phyloP scores from a whole-genome alignment of 2,888 invertebrate genomes.

The Ferdinandea cuprea region DNA sequence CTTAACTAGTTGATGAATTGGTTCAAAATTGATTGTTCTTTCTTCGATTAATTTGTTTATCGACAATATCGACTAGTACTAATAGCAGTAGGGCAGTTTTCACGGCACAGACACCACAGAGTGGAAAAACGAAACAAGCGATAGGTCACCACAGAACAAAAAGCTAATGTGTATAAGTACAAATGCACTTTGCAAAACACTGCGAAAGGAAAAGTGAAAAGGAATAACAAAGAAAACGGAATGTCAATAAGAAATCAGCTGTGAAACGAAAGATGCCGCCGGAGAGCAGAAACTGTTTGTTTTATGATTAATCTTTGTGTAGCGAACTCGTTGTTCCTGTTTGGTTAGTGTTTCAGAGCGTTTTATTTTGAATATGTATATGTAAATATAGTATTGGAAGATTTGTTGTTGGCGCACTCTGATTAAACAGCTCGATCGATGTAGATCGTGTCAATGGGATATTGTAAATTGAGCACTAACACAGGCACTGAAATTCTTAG shows the following conservation, averaged over 20 bases:
- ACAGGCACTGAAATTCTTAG: too few species aligned
- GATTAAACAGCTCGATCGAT: too few species aligned
- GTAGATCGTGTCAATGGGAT: too few species aligned
- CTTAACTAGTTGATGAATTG: constrained; percentile 29
- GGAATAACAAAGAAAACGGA: constrained; percentile 42
- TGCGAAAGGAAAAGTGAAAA: constrained; percentile 1
- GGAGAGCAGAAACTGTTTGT: constrained; percentile 32
- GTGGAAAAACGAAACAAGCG: constrained; percentile 1
- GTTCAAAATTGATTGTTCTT: constrained; percentile 33
- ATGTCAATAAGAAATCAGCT: constrained; percentile 64
- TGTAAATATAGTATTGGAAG: too few species aligned
- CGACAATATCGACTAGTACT: too few species aligned
- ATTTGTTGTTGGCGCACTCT: too few species aligned
- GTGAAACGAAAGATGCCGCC: constrained; percentile 5
- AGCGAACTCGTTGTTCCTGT: background rate
- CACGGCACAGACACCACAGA: background rate
- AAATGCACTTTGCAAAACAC: constrained; percentile 6
- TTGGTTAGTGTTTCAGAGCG: background rate
- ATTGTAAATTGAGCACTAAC: too few species aligned
- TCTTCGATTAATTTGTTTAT: background rate
- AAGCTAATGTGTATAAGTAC: constrained; percentile 1
- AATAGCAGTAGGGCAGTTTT: too few species aligned
- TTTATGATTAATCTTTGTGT: background rate
- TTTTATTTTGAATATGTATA: too few species aligned
- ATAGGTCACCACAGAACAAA: background rate